Conservation (phyloP, 2,113 vertebrate genomes). For the Glaucidium brasilianum region DNA sequence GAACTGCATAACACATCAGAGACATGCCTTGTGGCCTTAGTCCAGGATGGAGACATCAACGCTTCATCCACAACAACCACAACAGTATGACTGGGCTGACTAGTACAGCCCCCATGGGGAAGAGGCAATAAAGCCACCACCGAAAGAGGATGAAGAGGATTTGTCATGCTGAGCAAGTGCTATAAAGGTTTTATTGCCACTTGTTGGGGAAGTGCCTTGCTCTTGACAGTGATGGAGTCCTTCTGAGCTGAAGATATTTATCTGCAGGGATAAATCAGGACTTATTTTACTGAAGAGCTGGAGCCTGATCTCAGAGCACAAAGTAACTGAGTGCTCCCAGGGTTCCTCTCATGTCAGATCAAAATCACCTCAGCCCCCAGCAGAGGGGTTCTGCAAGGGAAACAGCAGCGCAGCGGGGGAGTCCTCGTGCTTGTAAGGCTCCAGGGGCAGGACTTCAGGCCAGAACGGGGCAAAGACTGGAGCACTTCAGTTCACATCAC, state of each 20-base stretch:
- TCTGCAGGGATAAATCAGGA: constrained; percentile 8
- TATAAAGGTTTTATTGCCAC: constrained; percentile 27
- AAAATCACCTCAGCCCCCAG: not conserved
- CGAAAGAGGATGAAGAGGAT: not conserved
- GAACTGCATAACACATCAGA: not conserved
- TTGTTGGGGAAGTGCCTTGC: not conserved
- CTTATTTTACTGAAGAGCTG: not conserved
- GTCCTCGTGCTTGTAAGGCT: not conserved
- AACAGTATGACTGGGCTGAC: not conserved
- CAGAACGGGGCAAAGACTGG: not conserved
- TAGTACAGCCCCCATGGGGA: not conserved
- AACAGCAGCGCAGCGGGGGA: fast-evolving
- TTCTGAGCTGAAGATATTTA: not conserved
- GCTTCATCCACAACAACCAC: not conserved
- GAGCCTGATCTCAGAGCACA: not conserved
- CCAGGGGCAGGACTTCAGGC: not conserved
- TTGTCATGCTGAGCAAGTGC: not conserved
- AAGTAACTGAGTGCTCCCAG: not conserved
- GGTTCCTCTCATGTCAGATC: not conserved
- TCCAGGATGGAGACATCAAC: not conserved
- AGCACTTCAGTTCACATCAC: not conserved
- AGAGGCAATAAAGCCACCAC: not conserved
- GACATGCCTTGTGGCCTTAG: not conserved
- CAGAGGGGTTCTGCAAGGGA: not conserved
- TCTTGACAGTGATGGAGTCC: constrained; percentile 13